A percentile compares a stretch with the other conserved stretches of the same genome.
phyloP scores from a whole-genome alignment of 2,888 invertebrate species.

The Ditylenchus weischeri region DNA sequence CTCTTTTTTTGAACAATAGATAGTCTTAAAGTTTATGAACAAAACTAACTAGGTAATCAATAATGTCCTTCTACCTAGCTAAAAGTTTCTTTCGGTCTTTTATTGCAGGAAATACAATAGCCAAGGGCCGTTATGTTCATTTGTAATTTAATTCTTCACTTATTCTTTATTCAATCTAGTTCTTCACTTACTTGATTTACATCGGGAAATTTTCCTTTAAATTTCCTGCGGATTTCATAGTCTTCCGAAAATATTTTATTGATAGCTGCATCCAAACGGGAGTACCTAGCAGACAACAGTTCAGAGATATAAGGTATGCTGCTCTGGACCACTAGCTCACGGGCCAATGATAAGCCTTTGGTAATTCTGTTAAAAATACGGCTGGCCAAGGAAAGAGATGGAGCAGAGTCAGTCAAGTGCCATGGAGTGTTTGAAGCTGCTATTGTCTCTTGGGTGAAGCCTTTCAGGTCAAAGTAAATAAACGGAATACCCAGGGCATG shows the following conservation, averaged over 20 bases:
- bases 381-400: background rate
- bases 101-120: no score
- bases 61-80: no score
- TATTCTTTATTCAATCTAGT: no score
- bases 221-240: constrained; percentile 54
- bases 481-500: constrained; percentile 54
- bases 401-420: constrained; percentile 16
- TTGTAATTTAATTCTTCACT: no score
- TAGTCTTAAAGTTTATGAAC: no score
- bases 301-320: constrained; percentile 37
- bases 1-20: no score
- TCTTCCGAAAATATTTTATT: constrained; percentile 47
- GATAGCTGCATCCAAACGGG: constrained; percentile 51
- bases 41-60: no score
- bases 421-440: constrained; percentile 49
- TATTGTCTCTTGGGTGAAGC: constrained; percentile 54
- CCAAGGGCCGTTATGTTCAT: no score
- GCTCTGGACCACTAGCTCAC: constrained; percentile 47
- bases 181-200: constrained; percentile 32
- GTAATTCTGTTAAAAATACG: background rate
- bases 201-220: constrained; percentile 30
- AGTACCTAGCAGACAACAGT: constrained; percentile 39
- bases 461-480: constrained; percentile 54
- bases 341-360: constrained; percentile 36
- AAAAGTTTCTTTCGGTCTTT: no score